Conservation (phyloP, 1,140 invertebrate species). For the Cheumatopsyche charites region DNA sequence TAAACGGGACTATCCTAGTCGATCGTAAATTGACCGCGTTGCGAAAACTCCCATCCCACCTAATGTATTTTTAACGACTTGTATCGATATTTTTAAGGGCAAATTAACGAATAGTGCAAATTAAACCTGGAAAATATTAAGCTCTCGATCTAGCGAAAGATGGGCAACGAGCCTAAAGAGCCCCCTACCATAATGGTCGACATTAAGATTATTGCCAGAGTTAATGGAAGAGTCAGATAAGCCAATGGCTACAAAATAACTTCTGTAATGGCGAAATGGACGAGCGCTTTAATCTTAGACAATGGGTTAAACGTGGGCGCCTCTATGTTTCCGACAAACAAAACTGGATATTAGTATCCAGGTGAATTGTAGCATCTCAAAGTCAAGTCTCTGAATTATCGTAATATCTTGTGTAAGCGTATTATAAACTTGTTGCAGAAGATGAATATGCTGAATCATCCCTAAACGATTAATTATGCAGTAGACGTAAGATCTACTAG, state of each 20-base stretch:
- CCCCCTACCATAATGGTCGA: constrained; percentile 29
- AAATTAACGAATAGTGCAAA: too few species aligned
- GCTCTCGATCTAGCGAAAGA: background rate
- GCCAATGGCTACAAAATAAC: constrained; percentile 43
- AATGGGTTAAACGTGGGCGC: constrained; percentile 19
- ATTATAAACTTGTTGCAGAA: too few species aligned
- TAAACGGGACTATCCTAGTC: background rate
- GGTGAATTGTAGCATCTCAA: background rate
- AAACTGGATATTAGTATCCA: background rate
- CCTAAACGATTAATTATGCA: constrained; percentile 5
- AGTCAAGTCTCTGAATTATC: too few species aligned
- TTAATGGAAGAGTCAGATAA: constrained; percentile 43
- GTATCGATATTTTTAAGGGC: background rate
- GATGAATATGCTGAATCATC: constrained; percentile 7
- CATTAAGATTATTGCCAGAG: constrained; percentile 45
- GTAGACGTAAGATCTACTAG: background rate
- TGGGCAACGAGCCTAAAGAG: background rate
- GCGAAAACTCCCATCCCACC: background rate
- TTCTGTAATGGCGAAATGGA: constrained; percentile 37
- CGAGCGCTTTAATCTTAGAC: constrained; percentile 15
- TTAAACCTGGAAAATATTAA: background rate
- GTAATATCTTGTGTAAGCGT: too few species aligned
- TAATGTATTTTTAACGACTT: background rate
- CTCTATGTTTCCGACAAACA: background rate
- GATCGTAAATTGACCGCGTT: background rate